Conservation (phyloP, 1,140 invertebrate genomes). For the Oncopodura yosiiana region DNA sequence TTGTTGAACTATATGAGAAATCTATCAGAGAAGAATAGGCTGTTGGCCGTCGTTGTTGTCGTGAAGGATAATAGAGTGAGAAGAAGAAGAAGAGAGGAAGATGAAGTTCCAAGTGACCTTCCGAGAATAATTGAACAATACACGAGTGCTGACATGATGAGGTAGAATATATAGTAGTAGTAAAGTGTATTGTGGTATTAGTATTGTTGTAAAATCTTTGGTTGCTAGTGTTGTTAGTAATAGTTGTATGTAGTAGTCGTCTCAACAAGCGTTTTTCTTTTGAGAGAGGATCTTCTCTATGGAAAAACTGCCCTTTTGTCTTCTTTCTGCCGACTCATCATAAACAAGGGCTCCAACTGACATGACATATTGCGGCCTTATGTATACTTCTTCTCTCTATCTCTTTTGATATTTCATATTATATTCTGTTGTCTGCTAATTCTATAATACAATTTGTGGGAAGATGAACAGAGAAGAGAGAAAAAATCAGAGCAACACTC, state of each 20-base stretch:
- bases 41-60: not conserved
- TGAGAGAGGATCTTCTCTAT: constrained; percentile 28
- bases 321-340: constrained; percentile 34
- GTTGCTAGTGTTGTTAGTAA: too few species aligned
- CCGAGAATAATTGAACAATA: constrained; percentile 35
- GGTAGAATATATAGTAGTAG: too few species aligned
- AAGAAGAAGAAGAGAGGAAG: not conserved
- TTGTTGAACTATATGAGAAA: not conserved
- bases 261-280: too few species aligned
- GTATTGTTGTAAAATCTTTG: too few species aligned
- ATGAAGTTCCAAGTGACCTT: constrained; percentile 24
- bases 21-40: not conserved
- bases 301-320: constrained; percentile 32
- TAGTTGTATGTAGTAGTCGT: too few species aligned
- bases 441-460: too few species aligned
- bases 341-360: constrained; percentile 30
- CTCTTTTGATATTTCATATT: too few species aligned
- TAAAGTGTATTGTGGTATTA: too few species aligned
- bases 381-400: too few species aligned
- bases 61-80: constrained; percentile 5
- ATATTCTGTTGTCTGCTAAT: too few species aligned
- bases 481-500: too few species aligned
- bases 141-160: constrained; percentile 35
- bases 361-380: not conserved
- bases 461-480: too few species aligned